phyloP scores from a whole-genome alignment of 2,113 vertebrate genomes.

The Carassius gibelio region DNA sequence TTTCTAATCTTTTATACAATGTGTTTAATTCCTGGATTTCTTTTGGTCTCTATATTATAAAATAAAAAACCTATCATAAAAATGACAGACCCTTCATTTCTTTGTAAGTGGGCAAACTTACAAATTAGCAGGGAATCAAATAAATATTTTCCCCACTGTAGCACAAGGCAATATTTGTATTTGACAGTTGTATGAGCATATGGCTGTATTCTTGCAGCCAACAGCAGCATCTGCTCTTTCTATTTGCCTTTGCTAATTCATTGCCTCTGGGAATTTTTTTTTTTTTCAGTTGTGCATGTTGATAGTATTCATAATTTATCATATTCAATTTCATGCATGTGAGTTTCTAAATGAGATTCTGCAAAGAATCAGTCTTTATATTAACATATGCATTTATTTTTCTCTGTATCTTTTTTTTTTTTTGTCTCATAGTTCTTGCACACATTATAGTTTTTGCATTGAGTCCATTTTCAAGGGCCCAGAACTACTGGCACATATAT shows the following conservation, averaged over 20 bases:
- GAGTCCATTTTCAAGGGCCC: slow-evolving; percentile 63
- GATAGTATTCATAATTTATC: background rate
- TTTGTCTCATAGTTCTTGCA: slow-evolving; percentile 67
- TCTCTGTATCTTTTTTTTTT: slow-evolving; percentile 65
- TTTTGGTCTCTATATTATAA: too few relatives aligned
- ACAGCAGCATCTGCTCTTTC: slow-evolving; percentile 18
- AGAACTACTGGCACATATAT: slow-evolving; percentile 71
- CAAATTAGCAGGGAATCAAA: too few relatives aligned
- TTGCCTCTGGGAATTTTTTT: background rate
- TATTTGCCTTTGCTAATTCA: slow-evolving; percentile 1
- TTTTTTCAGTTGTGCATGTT: background rate
- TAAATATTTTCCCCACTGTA: background rate
- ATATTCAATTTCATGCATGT: background rate
- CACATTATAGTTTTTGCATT: slow-evolving; percentile 56
- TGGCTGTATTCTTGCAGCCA: slow-evolving; percentile 1
- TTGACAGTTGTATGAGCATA: background rate
- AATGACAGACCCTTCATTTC: too few relatives aligned
- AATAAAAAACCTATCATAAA: too few relatives aligned
- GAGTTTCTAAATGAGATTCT: slow-evolving; percentile 48
- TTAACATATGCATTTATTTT: slow-evolving; percentile 77
- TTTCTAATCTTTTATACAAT: too few relatives aligned
- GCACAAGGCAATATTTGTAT: background rate
- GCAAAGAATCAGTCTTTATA: slow-evolving; percentile 49
- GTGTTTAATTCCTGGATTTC: too few relatives aligned
- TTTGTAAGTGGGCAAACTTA: too few relatives aligned